Conservation (phyloP, 2,888 invertebrate species). For the Aphrophora alni region DNA sequence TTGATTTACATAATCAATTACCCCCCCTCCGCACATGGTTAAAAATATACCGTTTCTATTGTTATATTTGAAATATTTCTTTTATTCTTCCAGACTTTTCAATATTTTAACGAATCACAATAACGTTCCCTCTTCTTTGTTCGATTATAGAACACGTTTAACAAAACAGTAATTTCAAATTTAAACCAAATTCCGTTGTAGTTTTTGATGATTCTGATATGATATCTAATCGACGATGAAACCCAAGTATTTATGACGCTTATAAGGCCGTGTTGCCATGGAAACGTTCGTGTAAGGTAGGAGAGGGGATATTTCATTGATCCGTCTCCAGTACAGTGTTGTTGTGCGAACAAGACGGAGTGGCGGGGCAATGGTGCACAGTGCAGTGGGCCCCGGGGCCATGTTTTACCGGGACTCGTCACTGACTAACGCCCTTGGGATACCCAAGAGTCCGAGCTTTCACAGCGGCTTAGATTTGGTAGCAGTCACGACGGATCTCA, state of each 20-base stretch:
- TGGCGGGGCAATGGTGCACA: constrained; percentile 52
- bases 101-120: too few species aligned
- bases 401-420: constrained; percentile 58
- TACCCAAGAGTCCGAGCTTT: constrained; percentile 88
- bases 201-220: background rate
- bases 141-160: too few species aligned
- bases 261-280: background rate
- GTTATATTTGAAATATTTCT: too few species aligned
- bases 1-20: too few species aligned
- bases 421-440: constrained; percentile 66
- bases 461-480: constrained; percentile 85
- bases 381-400: constrained; percentile 59
- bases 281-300: background rate
- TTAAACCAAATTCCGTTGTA: too few species aligned
- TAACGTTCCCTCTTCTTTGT: too few species aligned
- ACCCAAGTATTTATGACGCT: background rate
- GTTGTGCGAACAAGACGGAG: constrained; percentile 43
- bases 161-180: too few species aligned
- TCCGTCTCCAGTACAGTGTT: background rate
- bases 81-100: too few species aligned
- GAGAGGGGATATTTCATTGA: background rate
- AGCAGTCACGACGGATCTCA: constrained; percentile 60
- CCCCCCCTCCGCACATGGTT: too few species aligned
- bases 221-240: background rate
- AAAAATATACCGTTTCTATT: too few species aligned